Base-by-base conservation (phyloP, 2,888 invertebrate genomes). In the Agrilus mali region DNA sequence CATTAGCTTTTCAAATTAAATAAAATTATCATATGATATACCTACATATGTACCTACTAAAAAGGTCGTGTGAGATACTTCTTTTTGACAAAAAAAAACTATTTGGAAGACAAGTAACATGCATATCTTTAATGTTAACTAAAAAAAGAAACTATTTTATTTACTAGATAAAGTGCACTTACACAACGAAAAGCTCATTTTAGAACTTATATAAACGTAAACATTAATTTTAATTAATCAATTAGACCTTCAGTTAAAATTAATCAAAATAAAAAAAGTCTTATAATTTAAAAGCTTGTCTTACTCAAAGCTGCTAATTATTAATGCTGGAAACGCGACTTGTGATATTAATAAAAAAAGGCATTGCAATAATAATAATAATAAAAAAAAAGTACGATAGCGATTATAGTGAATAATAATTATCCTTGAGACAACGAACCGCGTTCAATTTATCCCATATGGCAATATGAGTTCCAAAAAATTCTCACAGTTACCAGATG, bases 401-500 rank as follows among this genome's bases (percentile, higher is more conserved):
- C 36, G 34, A 40, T 45, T 38, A 41, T 37, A 46, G 22, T 32
- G 34, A 44, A 43, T 40, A 33, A 37, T 37, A 34, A 64, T 57
- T 67, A 63, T 55, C 60, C 58, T 59, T 65, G 61, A 56, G 59
- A 63, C 60, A 27, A 65, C 66, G 68, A 69, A 70, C 71, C 67
- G 68, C 72, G 68, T 74, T 78, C 71, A 73, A 80, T 77, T 76
- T 80, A 86, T 80, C 86, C 80, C 86, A 84, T 78, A 77, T 77
- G 80, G 84, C 82, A 85, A 82, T 81, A 81, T 85, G 86, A 85
- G 84, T 74, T 62, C 55, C 51, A 53, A 60, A 64, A 60, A 57
- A 70, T 72, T 77, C 89, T 88, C 92, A 90, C 87, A 88, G 87
- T 92, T 92, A 93, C 92, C 87, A 86, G 85, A 88, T 92, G 93